phyloP scores from a whole-genome alignment of 2,113 vertebrate genomes.

The Lepus americanus region DNA sequence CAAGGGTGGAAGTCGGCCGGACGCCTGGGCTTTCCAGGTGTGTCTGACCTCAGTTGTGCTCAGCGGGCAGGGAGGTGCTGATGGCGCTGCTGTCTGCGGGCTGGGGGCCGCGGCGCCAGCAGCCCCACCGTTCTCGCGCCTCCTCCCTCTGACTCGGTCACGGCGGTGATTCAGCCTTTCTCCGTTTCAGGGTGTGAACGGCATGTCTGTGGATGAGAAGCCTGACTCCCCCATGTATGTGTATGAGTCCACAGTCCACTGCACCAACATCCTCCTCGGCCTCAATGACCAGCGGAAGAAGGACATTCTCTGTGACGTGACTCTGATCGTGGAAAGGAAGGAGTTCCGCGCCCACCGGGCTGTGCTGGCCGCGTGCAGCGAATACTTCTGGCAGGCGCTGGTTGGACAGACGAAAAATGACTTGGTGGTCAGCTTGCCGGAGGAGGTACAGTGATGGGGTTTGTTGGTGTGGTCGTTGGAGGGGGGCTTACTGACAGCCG shows the following conservation, averaged over 20 bases:
- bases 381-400: constrained; percentile 98
- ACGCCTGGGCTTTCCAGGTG: neutral
- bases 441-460: constrained; percentile 92
- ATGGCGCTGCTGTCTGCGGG: constrained; percentile 18
- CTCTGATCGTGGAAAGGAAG: constrained; percentile 97
- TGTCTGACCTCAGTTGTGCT: neutral
- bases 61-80: constrained; percentile 9
- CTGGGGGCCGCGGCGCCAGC: neutral
- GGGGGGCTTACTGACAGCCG: neutral
- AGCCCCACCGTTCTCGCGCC: constrained; percentile 15
- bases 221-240: constrained; percentile 99
- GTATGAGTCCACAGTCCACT: constrained; percentile 99
- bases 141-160: neutral
- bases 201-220: constrained; percentile 99
- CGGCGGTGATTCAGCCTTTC: constrained; percentile 18
- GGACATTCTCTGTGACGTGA: constrained; percentile 99
- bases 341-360: constrained; percentile 98
- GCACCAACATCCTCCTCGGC: constrained; percentile 99
- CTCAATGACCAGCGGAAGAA: constrained; percentile 99
- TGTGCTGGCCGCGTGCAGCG: constrained; percentile 98
- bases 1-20: neutral
- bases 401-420: constrained; percentile 97
- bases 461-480: neutral
- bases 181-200: constrained; percentile 97
- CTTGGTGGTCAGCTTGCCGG: constrained; percentile 96